Conservation (phyloP, 2,797 vertebrate species). For the Mormyrops boulengeri region DNA sequence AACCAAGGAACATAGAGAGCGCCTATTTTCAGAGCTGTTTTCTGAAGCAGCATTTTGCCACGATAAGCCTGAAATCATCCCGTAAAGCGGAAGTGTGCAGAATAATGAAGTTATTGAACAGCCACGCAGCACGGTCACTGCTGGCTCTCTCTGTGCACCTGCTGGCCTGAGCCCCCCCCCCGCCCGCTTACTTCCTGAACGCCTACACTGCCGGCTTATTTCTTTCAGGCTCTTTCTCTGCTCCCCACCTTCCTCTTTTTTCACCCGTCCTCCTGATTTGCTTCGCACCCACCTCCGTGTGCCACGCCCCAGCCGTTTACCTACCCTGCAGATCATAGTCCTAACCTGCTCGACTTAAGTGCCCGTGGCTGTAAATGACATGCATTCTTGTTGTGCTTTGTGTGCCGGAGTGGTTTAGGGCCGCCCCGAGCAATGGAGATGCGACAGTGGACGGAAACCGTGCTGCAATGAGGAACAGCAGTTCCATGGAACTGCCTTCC, state of each 20-base stretch:
- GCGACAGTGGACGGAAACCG: neutral
- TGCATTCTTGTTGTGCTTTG: neutral
- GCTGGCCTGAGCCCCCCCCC: neutral
- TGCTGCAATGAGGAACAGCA: neutral
- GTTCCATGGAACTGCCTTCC: neutral
- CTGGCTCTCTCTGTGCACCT: neutral
- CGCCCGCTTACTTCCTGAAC: neutral
- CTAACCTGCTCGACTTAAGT: neutral
- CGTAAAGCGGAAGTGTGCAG: neutral
- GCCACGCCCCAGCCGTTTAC: constrained; percentile 4
- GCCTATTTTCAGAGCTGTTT: neutral
- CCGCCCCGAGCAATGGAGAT: neutral
- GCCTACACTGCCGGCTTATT: neutral
- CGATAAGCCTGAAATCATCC: neutral
- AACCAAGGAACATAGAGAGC: neutral
- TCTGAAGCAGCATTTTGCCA: neutral
- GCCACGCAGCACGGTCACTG: neutral
- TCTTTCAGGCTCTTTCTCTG: neutral
- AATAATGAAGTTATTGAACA: neutral
- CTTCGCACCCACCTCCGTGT: neutral
- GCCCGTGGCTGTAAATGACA: neutral
- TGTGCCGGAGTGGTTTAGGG: neutral
- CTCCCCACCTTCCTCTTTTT: neutral
- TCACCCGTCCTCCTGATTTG: neutral
- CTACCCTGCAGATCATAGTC: constrained; percentile 3